Evolutionary conservation across 2,888 invertebrate species (phyloP).

Genomic region (Cheilosia grossa): DNA sequence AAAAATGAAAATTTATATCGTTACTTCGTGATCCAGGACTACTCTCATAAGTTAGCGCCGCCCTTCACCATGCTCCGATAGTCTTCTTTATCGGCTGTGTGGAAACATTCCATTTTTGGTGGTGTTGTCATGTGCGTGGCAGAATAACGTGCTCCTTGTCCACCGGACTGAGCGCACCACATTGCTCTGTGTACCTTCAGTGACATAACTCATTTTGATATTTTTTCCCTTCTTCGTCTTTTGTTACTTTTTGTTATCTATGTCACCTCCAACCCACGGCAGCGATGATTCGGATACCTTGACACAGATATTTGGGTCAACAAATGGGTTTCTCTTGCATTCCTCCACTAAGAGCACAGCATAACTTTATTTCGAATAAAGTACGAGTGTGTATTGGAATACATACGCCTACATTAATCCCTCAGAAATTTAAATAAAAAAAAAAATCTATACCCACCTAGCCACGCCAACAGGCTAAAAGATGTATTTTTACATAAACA

Average conservation of each 20-base stretch:
- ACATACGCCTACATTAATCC: constrained; percentile 6
- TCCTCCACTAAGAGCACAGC: neutral
- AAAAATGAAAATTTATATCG: constrained; percentile 67
- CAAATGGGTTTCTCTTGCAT: constrained; percentile 19
- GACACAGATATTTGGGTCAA: constrained; percentile 49
- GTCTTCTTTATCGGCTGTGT: constrained; percentile 3
- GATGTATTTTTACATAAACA: constrained; percentile 51
- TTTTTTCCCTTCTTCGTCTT: constrained; percentile 1
- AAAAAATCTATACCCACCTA: neutral
- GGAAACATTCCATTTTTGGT: neutral
- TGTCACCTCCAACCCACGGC: constrained; percentile 10
- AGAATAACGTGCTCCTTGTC: constrained; percentile 37
- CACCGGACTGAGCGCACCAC: constrained; percentile 22
- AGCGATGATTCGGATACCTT: constrained; percentile 26
- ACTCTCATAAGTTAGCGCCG: constrained; percentile 1
- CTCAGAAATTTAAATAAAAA: constrained; percentile 13
- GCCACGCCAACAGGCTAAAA: constrained; percentile 16
- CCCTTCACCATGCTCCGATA: neutral
- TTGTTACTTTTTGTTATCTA: neutral
- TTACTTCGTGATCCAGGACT: constrained; percentile 53
- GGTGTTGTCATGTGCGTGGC: constrained; percentile 30
- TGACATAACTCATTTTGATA: constrained; percentile 48
- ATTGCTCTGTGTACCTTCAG: constrained; percentile 12
- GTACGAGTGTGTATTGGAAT: neutral
- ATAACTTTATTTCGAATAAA: neutral